Evolutionary conservation across 2,113 vertebrate genomes (phyloP), one percentile per base, ranked within the genome.

Genomic region (Camelus dromedarius): DNA sequence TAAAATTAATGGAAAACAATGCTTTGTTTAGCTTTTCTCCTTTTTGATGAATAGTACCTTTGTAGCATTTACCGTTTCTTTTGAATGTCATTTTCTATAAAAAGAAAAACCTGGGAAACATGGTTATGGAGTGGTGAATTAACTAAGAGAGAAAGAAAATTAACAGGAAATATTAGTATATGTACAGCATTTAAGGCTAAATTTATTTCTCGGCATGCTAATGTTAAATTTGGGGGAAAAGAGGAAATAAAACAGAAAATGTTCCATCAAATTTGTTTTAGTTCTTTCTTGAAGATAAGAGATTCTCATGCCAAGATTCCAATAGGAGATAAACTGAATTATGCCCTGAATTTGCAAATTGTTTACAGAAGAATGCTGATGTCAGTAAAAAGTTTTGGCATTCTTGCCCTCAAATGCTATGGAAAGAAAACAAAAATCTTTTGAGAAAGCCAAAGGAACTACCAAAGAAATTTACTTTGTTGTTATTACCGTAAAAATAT

Each of bases 321-420:
- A 91, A 32, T 8, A 52, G 69, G 50, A 88, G 52, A 83, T 56
- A 88, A 87, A 92, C 54, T 72, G 72, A 76, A 92, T 77, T 69
- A 91, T 86, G 76, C 54, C 58, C 72, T 93, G 38, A 46, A 19
- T 88, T 96, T 89, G 48, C 60, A 86, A 66, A 50, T 56, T 69
- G 42, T 96, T 86, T 89, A 48, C 35, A 20, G 30, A 86, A 75
- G 62, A 93, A 89, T 82, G 67, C 50, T 91, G 48, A 56, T 28
- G 46, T 95, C 28, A 11, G 30, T 50, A 30, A 32, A 79, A 93
- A 77, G 13, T 0, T 73, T 69, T 93, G 66, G 14, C 24, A 60
- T 87, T 73, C 28, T 16, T 46, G 12, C 67, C n/a, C 56, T 88
- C 26, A 62, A 50, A 35, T 24, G 22, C n/a, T 79, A 79, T 35